Evolutionary conservation across 2,888 invertebrate species (phyloP).

Genomic region (Cosmia trapezina): DNA sequence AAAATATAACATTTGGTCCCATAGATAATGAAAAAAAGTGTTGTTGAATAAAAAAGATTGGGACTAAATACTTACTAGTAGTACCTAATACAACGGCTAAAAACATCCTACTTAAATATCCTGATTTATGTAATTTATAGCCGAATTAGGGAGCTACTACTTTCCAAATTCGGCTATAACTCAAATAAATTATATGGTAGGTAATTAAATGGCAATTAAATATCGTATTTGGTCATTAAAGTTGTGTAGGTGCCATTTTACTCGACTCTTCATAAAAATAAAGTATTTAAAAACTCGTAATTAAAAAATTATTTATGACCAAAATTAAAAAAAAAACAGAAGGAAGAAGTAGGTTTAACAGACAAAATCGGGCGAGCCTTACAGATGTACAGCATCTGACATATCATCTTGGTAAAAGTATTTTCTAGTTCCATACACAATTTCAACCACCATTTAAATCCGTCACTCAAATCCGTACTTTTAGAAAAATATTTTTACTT

Average conservation of each 20-base stretch:
- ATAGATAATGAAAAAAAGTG: neutral
- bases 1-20: neutral
- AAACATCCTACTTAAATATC: neutral
- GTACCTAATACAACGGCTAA: neutral
- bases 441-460: too few relatives aligned
- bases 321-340: neutral
- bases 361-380: neutral
- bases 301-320: neutral
- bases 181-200: slow-evolving; percentile 28
- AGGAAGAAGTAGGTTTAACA: neutral
- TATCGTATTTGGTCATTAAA: slow-evolving; percentile 34
- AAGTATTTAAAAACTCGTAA: neutral
- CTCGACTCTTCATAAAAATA: slow-evolving; percentile 5
- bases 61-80: neutral
- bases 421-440: too few relatives aligned
- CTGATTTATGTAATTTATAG: slow-evolving; percentile 27
- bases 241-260: slow-evolving; percentile 25
- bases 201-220: slow-evolving; percentile 41
- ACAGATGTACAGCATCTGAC: too few relatives aligned
- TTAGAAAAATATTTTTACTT: too few relatives aligned
- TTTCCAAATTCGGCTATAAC: slow-evolving; percentile 23
- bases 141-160: slow-evolving; percentile 25
- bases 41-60: neutral
- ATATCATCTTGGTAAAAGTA: too few relatives aligned
- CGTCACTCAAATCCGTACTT: too few relatives aligned